Percentiles rank a stretch among this genome's conserved stretches.
Evolutionary conservation across 2,888 invertebrate species (phyloP).

Genomic region (Aporophyla nigra): DNA sequence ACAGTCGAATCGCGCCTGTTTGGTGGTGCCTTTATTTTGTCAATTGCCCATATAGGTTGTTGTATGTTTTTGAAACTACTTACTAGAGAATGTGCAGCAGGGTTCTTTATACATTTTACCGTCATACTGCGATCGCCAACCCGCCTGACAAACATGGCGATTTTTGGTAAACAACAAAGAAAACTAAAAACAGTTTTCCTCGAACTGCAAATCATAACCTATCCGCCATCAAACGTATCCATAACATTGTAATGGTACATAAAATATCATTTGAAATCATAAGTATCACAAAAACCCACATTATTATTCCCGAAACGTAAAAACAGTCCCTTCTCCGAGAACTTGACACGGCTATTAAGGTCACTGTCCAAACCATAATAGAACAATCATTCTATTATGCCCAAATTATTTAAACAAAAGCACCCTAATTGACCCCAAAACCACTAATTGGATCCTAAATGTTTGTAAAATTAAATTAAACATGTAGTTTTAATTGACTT

Average conservation of each 20-base stretch:
- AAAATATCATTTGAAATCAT: slow-evolving; percentile 30
- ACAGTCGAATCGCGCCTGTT: too few relatives aligned
- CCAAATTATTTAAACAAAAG: slow-evolving; percentile 66
- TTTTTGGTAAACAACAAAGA: too few relatives aligned
- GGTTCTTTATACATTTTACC: too few relatives aligned
- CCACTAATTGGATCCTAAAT: slow-evolving; percentile 61
- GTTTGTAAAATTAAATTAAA: slow-evolving; percentile 72
- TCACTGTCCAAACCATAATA: slow-evolving; percentile 48
- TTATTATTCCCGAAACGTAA: slow-evolving; percentile 42
- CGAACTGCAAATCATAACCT: not conserved
- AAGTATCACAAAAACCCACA: slow-evolving; percentile 33
- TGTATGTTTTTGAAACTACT: too few relatives aligned
- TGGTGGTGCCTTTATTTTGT: too few relatives aligned
- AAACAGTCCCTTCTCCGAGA: slow-evolving; percentile 39
- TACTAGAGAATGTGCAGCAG: too few relatives aligned
- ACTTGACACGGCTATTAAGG: slow-evolving; percentile 45
- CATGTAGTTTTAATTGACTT: slow-evolving; percentile 73
- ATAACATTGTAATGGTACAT: slow-evolving; percentile 19
- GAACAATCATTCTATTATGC: slow-evolving; percentile 60
- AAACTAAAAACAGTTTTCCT: too few relatives aligned
- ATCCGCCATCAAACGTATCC: not conserved
- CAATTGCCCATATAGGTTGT: too few relatives aligned
- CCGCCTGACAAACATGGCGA: too few relatives aligned
- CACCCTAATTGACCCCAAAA: slow-evolving; percentile 54
- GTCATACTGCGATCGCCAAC: too few relatives aligned